Conservation (phyloP, 2,888 invertebrate genomes). For the Drosophila austrosaltans region DNA sequence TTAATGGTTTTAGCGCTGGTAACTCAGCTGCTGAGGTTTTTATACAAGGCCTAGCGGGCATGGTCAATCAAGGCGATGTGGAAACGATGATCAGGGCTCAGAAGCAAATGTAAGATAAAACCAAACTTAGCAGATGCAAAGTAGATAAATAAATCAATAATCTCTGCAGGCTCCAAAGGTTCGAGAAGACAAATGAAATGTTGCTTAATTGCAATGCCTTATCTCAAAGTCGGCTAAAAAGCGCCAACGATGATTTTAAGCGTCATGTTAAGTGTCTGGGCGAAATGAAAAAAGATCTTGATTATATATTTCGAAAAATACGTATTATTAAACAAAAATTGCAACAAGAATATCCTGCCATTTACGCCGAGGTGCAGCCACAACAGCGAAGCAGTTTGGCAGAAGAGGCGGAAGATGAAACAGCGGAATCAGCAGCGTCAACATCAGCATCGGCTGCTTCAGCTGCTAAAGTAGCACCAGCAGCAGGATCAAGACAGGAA, state of each 20-base stretch:
- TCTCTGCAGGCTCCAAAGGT: constrained; percentile 91
- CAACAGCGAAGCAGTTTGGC: constrained; percentile 83
- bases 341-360: constrained; percentile 88
- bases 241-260: constrained; percentile 94
- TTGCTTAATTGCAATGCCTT: constrained; percentile 97
- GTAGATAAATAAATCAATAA: not conserved
- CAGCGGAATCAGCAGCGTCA: constrained; percentile 81
- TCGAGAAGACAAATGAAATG: constrained; percentile 99
- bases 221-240: constrained; percentile 93
- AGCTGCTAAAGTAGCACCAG: constrained; percentile 84
- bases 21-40: constrained; percentile 96
- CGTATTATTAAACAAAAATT: constrained; percentile 92
- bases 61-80: constrained; percentile 95
- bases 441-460: constrained; percentile 10
- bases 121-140: too few species aligned
- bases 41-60: constrained; percentile 95
- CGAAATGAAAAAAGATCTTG: constrained; percentile 97
- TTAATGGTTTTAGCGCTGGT: constrained; percentile 90
- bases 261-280: constrained; percentile 93
- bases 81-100: constrained; percentile 95
- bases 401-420: constrained; percentile 84
- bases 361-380: constrained; percentile 86
- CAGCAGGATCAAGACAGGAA: constrained; percentile 76
- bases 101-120: constrained; percentile 91
- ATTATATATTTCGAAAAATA: constrained; percentile 96